Evolutionary conservation across 2,888 invertebrate genomes (phyloP).

Genomic region (Pandemis corylana): DNA sequence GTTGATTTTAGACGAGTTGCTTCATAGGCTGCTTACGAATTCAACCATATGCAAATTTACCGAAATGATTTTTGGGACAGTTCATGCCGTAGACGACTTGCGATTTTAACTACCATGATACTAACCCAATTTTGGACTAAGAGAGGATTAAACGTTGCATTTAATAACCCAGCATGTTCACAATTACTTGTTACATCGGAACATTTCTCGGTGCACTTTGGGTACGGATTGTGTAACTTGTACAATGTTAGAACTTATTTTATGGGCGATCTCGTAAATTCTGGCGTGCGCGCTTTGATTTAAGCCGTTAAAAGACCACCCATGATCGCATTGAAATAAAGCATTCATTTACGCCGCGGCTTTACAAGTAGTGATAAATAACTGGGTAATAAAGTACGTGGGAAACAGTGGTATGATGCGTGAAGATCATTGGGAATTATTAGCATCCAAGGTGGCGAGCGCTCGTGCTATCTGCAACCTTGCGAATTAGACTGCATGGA

Average conservation of each 20-base stretch:
- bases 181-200: neutral
- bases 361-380: conserved; percentile 47
- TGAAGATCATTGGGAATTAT: conserved; percentile 74
- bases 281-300: conserved; percentile 29
- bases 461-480: conserved; percentile 73
- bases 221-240: conserved; percentile 12
- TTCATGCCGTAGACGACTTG: too few species aligned
- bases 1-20: too few species aligned
- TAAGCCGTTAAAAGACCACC: conserved; percentile 36
- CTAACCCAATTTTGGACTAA: too few species aligned
- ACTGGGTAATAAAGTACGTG: conserved; percentile 59
- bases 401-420: conserved; percentile 67
- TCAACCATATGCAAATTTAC: too few species aligned
- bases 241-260: conserved; percentile 21
- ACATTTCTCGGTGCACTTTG: neutral
- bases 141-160: too few species aligned
- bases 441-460: conserved; percentile 69
- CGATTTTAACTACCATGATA: too few species aligned
- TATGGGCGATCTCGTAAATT: conserved; percentile 24
- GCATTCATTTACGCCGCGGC: conserved; percentile 26
- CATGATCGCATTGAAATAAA: conserved; percentile 32
- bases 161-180: neutral
- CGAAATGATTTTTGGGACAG: too few species aligned
- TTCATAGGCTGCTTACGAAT: too few species aligned
- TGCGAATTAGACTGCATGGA: conserved; percentile 66